Evolutionary conservation across 1,140 invertebrate species (phyloP).

Genomic region (Drosophila neocordata): DNA sequence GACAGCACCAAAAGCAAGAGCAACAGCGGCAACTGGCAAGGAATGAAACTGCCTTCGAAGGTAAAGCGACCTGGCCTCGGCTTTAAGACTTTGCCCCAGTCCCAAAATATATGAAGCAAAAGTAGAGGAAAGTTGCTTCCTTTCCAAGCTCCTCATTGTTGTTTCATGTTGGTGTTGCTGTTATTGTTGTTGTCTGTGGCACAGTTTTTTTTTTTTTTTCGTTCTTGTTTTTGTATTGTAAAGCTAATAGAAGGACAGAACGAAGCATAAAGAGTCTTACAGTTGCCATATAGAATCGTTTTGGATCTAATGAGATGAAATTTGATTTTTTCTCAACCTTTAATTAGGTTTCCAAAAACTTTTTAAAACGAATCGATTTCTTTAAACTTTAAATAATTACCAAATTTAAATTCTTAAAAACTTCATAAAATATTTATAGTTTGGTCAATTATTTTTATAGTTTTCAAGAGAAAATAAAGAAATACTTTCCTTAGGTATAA

Average conservation of each 20-base stretch:
- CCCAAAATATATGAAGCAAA: slow-evolving; percentile 22
- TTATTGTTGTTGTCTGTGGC: slow-evolving; percentile 54
- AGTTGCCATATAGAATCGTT: not conserved
- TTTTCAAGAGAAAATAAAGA: too few species aligned
- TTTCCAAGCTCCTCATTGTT: slow-evolving; percentile 4
- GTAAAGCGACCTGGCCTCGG: slow-evolving; percentile 32
- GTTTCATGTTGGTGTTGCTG: slow-evolving; percentile 23
- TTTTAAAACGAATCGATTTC: too few species aligned
- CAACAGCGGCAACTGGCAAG: slow-evolving; percentile 40
- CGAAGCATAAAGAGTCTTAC: not conserved
- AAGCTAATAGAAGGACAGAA: slow-evolving; percentile 24
- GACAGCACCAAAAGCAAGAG: slow-evolving; percentile 29
- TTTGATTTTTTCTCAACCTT: not conserved
- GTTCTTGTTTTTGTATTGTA: slow-evolving; percentile 13
- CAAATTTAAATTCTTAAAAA: too few species aligned
- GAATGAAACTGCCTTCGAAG: slow-evolving; percentile 21
- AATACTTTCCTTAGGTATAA: too few species aligned
- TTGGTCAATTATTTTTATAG: too few species aligned
- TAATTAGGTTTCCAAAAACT: too few species aligned
- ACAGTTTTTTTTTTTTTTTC: slow-evolving; percentile 42
- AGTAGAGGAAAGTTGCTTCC: slow-evolving; percentile 13
- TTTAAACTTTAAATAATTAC: too few species aligned
- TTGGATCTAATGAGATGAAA: not conserved
- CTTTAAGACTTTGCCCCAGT: slow-evolving; percentile 51
- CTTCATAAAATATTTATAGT: too few species aligned